phyloP scores from a whole-genome alignment of 2,797 vertebrate genomes.

The Poliocrania exsul region DNA sequence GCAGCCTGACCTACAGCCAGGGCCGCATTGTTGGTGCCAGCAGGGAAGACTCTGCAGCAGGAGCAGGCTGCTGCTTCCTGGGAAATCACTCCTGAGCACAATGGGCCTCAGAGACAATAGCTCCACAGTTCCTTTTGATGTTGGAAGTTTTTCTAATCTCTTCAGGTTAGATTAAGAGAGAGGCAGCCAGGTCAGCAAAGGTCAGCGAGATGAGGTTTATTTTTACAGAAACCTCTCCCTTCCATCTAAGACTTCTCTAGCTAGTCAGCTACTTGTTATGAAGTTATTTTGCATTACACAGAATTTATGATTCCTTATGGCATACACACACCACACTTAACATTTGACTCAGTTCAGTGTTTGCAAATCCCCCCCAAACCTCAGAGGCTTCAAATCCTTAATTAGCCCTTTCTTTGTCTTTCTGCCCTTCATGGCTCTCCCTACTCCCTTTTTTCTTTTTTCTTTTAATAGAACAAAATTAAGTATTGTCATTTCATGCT shows the following conservation, averaged over 20 bases:
- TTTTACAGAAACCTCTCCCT: conserved; percentile 11
- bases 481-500: background rate
- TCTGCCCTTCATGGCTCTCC: background rate
- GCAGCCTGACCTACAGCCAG: conserved; percentile 28
- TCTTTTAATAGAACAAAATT: background rate
- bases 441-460: background rate
- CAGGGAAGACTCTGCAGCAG: conserved; percentile 77
- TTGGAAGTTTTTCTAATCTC: background rate
- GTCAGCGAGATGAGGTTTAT: conserved; percentile 67
- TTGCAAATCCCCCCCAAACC: background rate
- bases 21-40: conserved; percentile 73
- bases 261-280: background rate
- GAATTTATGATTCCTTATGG: background rate
- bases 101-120: conserved; percentile 38
- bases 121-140: conserved; percentile 17
- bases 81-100: conserved; percentile 75
- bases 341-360: background rate
- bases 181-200: conserved; percentile 66
- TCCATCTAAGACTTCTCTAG: background rate
- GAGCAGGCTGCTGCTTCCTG: conserved; percentile 30
- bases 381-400: conserved; percentile 10
- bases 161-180: conserved; percentile 48
- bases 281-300: background rate
- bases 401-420: background rate
- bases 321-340: background rate